Evolutionary conservation across 2,113 vertebrate species (phyloP).

Genomic region (Calidris pygmaea): DNA sequence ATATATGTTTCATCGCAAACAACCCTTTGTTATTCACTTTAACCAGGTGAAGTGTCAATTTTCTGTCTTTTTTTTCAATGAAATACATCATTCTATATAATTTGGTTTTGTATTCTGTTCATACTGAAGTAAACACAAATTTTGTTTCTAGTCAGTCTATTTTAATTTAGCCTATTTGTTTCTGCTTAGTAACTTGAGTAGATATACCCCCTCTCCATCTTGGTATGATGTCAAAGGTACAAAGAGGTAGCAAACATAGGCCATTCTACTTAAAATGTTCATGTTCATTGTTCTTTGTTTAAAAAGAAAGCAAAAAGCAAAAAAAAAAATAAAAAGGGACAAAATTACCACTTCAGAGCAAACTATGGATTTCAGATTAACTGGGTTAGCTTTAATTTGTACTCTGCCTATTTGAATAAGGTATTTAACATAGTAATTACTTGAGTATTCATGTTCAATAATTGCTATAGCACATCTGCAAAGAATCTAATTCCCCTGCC

Average conservation of each 20-base stretch:
- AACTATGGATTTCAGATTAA: constrained; percentile 1
- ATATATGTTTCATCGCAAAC: not conserved
- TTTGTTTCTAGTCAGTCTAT: not conserved
- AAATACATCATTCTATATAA: not conserved
- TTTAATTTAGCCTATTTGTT: not conserved
- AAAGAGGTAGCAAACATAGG: not conserved
- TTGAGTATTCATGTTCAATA: constrained; percentile 59
- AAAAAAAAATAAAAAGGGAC: not conserved
- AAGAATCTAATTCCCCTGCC: constrained; percentile 27
- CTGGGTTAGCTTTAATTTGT: constrained; percentile 44
- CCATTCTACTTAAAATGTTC: not conserved
- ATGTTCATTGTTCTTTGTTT: not conserved
- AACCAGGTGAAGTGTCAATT: not conserved
- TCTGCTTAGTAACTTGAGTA: not conserved
- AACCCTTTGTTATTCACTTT: not conserved
- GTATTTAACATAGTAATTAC: constrained; percentile 66
- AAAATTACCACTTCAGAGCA: not conserved
- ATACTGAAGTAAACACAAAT: not conserved
- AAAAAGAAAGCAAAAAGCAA: not conserved
- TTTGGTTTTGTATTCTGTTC: not conserved
- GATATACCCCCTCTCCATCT: not conserved
- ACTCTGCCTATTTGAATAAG: constrained; percentile 42
- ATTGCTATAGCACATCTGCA: constrained; percentile 58
- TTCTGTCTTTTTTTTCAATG: not conserved
- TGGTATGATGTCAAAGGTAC: not conserved